phyloP scores from a whole-genome alignment of 1,140 invertebrate species.

The Hyles euphorbiae region DNA sequence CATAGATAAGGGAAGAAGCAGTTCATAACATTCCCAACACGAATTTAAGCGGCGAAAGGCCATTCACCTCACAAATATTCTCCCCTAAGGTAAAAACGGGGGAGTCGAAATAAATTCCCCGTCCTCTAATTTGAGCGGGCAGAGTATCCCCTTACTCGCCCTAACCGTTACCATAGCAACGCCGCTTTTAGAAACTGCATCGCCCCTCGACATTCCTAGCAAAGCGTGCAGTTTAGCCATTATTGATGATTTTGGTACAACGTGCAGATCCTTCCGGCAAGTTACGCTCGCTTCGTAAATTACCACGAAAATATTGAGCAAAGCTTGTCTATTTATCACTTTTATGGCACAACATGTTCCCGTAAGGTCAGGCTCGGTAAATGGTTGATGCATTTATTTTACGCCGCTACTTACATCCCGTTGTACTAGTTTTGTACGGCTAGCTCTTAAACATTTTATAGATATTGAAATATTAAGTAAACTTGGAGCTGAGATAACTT shows the following conservation, averaged over 20 bases:
- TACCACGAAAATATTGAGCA: conserved; percentile 38
- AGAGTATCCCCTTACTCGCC: conserved; percentile 59
- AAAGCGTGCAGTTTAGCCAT: conserved; percentile 32
- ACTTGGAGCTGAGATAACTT: not conserved
- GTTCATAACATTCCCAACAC: conserved; percentile 10
- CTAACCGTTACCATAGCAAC: conserved; percentile 58
- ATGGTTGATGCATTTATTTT: conserved; percentile 35
- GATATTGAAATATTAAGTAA: not conserved
- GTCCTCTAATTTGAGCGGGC: conserved; percentile 61
- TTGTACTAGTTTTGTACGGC: not conserved
- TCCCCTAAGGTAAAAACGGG: conserved; percentile 55
- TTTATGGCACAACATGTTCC: conserved; percentile 28
- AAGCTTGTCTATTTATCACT: conserved; percentile 50
- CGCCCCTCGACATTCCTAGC: conserved; percentile 31
- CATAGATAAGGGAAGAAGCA: too few species aligned
- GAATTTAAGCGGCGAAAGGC: conserved; percentile 20
- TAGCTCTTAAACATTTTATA: not conserved
- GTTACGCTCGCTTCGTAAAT: conserved; percentile 35
- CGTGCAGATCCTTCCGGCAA: conserved; percentile 26
- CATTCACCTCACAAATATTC: conserved; percentile 66
- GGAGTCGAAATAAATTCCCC: conserved; percentile 62
- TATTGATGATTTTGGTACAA: conserved; percentile 40
- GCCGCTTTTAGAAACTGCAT: conserved; percentile 49
- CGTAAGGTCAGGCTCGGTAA: conserved; percentile 28
- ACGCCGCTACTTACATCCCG: not conserved